phyloP scores from a whole-genome alignment of 2,888 invertebrate genomes.

The Cheilosia scutellata region DNA sequence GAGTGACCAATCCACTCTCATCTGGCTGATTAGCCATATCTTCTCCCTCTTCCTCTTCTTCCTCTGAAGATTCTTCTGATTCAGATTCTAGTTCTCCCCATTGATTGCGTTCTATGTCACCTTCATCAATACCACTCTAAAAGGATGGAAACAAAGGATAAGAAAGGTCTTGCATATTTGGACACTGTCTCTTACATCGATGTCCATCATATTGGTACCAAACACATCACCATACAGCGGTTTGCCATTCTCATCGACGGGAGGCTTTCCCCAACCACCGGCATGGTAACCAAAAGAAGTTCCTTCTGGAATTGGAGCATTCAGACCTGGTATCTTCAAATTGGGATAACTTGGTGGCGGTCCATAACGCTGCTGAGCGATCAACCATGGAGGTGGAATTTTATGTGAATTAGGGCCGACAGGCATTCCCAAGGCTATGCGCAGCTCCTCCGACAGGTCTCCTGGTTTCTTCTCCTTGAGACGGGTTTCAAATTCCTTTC shows the following conservation, averaged over 20 bases:
- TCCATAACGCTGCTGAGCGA: slow-evolving; percentile 90
- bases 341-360: slow-evolving; percentile 99
- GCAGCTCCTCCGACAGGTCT: slow-evolving; percentile 96
- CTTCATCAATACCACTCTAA: slow-evolving; percentile 89
- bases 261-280: slow-evolving; percentile 99
- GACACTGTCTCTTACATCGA: slow-evolving; percentile 86
- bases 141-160: slow-evolving; percentile 50
- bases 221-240: slow-evolving; percentile 99
- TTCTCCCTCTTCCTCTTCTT: slow-evolving; percentile 88
- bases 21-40: slow-evolving; percentile 86
- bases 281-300: slow-evolving; percentile 99
- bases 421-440: slow-evolving; percentile 99
- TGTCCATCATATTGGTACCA: slow-evolving; percentile 90
- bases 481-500: slow-evolving; percentile 99
- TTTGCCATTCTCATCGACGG: slow-evolving; percentile 98
- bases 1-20: slow-evolving; percentile 94
- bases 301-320: slow-evolving; percentile 98
- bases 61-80: slow-evolving; percentile 86
- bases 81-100: slow-evolving; percentile 99
- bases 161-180: not conserved
- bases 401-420: slow-evolving; percentile 96
- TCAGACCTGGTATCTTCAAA: slow-evolving; percentile 98
- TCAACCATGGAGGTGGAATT: slow-evolving; percentile 96
- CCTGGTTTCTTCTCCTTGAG: slow-evolving; percentile 99
- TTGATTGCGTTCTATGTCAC: slow-evolving; percentile 95